Base-by-base conservation (phyloP, 2,113 vertebrate species). In the Nymphicus hollandicus region DNA sequence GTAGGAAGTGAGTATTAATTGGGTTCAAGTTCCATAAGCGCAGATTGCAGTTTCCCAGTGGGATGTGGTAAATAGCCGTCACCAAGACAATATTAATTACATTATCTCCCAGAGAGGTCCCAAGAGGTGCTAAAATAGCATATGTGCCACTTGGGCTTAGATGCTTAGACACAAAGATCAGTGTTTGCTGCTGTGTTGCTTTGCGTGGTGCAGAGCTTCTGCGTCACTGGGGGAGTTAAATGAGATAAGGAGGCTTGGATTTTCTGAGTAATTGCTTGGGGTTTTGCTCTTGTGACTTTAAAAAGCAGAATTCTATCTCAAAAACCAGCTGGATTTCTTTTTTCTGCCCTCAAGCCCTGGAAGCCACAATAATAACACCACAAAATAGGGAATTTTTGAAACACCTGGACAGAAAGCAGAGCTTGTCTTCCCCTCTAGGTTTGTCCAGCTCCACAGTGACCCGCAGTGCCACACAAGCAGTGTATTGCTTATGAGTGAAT, bases 1-100 rank as follows among this genome's bases (percentile, higher is more conserved):
- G 31, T 82, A 89, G 91, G 95, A 97, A 95, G 79, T 4, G 13
- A 55, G 52, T 56, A 87, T 94, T 93, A 96, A 93, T 43, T 72
- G 89, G 39, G 77, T 92, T 97, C 83, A 88, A 82, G 94, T 91
- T 96, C 83, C 73, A 46, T 41, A 17, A 89, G 94, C 82, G 55
- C 55, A 87, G 86, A 49, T 49, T 91, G 90, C 81, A 8, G 31
- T 89, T 82, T 96, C 91, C 93, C 77, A 7, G 47, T 50, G 95
- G 96, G 83, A 90, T 19, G 84, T 61, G 73, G 64, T 93, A 86
- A 92, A 92, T 87, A 83, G 76, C 84, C 9, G 1, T 71, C 88
- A 87, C 81, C 49, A 74, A 60, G 92, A 95, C 92, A 95, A 93
- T 92, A 92, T 95, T 96, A 96, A 96, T 95, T 89, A 91, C 88